Base-by-base conservation (phyloP, 2,797 vertebrate genomes). In the Spea hammondii region DNA sequence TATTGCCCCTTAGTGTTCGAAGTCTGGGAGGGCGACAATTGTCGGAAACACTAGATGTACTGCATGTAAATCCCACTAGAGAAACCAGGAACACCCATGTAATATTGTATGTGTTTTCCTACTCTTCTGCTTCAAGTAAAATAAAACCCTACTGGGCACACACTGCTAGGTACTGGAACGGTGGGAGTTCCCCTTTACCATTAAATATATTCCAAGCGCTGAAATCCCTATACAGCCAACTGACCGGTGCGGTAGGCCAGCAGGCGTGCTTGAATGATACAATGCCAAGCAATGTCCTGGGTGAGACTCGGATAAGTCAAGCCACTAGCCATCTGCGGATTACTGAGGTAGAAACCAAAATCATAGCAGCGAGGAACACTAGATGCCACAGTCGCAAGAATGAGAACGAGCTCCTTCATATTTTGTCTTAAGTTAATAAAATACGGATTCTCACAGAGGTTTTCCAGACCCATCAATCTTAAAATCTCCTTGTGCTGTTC, bases 231-330 rank as follows among this genome's bases (percentile, higher is more conserved):
- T 46, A 46, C n/a, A 69, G 66, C 47, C 11, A 57, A 82, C 92
- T 88, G 83, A 98, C 97, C 97, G 90, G 96, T 97, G 85, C 96
- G 93, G 69, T 94, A 97, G 0, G 94, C 91, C 79, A 99, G 89
- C 4, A 99, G 89, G 1, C 89, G 89, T 82, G 97, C 96, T 83
- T 98, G 97, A 83, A 95, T 86, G 86, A 97, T 94, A 78, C 97
- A 98, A 84, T 99, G 97, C 72, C 90, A 88, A 49, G 94, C 93
- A 77, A 94, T 88, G 11, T 95, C 94, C 69, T 97, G 95, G 44
- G 95, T 88, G 64, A 95, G 86, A n/a, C 85, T 89, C 14, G 86
- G 89, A 13, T 78, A 81, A 0, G 88, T 86, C 7, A 74, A 83
- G 64, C 87, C 88, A 44, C 80, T 84, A 17, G 78, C 4, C 55